Conservation (phyloP, 2,888 invertebrate genomes). For the Drosophila nigritarsus region DNA sequence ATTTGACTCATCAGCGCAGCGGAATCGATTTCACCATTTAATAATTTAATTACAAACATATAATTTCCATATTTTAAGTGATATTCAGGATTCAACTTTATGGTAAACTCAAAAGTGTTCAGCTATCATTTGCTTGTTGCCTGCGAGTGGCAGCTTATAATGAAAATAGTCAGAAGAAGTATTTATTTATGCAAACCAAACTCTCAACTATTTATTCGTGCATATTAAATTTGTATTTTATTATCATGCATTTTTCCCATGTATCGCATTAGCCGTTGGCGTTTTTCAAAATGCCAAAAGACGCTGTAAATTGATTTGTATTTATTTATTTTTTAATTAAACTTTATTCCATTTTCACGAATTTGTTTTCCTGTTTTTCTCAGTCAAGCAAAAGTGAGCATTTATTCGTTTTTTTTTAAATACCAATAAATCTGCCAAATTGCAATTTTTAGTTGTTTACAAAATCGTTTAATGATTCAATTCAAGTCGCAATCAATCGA, state of each 20-base stretch:
- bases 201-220: background rate
- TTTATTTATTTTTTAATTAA: background rate
- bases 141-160: background rate
- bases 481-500: constrained; percentile 4
- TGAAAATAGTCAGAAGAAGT: background rate
- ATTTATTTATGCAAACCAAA: background rate
- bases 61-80: background rate
- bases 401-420: background rate
- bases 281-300: background rate
- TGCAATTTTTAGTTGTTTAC: background rate
- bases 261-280: background rate
- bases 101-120: background rate
- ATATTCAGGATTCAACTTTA: background rate
- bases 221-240: background rate
- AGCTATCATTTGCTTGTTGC: background rate
- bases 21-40: background rate
- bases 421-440: too few relatives aligned
- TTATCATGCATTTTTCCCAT: background rate
- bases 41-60: background rate
- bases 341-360: background rate
- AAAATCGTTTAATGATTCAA: constrained; percentile 2
- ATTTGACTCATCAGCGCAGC: background rate
- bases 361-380: background rate
- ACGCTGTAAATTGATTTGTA: background rate
- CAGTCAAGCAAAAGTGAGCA: background rate